Percentiles rank a stretch among this genome's conserved stretches.
phyloP scores from a whole-genome alignment of 2,888 invertebrate species.

The Trichopria drosophilae region DNA sequence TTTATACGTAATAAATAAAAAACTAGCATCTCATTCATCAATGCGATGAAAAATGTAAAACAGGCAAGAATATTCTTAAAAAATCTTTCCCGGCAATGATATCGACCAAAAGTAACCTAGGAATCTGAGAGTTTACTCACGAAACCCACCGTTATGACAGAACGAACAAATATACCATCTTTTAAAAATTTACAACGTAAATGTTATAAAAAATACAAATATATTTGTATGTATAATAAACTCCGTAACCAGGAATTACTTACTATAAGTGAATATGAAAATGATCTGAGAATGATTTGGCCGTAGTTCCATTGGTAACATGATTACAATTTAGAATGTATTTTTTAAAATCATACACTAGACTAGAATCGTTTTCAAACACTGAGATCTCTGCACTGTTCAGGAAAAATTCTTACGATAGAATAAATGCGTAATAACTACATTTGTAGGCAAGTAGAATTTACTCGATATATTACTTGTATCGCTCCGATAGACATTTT shows the following conservation, averaged over 20 bases:
- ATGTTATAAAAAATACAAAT: conserved; percentile 30
- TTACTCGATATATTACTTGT: conserved; percentile 45
- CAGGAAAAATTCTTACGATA: conserved; percentile 44
- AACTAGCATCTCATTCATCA: no score
- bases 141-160: no score
- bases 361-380: conserved; percentile 46
- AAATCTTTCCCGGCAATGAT: no score
- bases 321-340: conserved; percentile 12
- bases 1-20: no score
- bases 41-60: no score
- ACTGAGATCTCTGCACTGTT: conserved; percentile 47
- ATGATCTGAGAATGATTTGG: conserved; percentile 29
- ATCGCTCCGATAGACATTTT: conserved; percentile 45
- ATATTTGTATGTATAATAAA: conserved; percentile 16
- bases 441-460: conserved; percentile 40
- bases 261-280: conserved; percentile 12
- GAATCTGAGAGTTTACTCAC: no score
- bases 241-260: conserved; percentile 13
- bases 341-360: conserved; percentile 40
- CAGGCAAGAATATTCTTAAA: no score
- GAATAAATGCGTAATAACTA: conserved; percentile 45
- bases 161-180: no score
- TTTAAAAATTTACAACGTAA: conserved; percentile 26
- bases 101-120: no score
- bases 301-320: conserved; percentile 4